Evolutionary conservation across 2,888 invertebrate genomes (phyloP).

Genomic region (Dugesia japonica): DNA sequence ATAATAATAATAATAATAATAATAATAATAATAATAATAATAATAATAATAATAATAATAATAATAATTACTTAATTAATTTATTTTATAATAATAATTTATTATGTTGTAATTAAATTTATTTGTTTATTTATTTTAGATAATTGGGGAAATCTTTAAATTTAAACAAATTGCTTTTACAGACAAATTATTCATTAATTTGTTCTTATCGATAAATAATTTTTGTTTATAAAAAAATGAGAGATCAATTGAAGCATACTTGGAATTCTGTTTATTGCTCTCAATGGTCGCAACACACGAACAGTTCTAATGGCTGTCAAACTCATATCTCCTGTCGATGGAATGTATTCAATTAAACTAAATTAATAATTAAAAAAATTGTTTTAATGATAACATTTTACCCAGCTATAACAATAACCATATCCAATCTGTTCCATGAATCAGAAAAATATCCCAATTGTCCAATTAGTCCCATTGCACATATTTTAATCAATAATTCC

Average conservation of each 20-base stretch:
- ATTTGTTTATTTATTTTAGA: no score
- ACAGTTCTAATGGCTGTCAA: constrained; percentile 93
- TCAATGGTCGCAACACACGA: constrained; percentile 77
- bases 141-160: no score
- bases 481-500: constrained; percentile 95
- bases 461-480: constrained; percentile 79
- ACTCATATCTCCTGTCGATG: constrained; percentile 90
- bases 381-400: constrained; percentile 46
- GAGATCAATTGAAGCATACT: constrained; percentile 53
- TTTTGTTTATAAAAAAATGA: no score
- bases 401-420: constrained; percentile 92
- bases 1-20: no score
- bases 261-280: constrained; percentile 98
- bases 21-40: no score
- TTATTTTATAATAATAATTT: no score
- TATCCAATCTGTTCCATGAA: constrained; percentile 93
- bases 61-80: no score
- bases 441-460: constrained; percentile 85
- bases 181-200: no score
- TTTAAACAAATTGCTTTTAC: no score
- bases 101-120: no score
- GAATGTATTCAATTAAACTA: constrained; percentile 49
- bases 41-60: no score
- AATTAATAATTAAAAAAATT: background rate
- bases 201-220: no score